Percentiles rank a stretch among this genome's conserved stretches.
phyloP scores from a whole-genome alignment of 2,888 invertebrate genomes.

The Latrodectus hesperus region DNA sequence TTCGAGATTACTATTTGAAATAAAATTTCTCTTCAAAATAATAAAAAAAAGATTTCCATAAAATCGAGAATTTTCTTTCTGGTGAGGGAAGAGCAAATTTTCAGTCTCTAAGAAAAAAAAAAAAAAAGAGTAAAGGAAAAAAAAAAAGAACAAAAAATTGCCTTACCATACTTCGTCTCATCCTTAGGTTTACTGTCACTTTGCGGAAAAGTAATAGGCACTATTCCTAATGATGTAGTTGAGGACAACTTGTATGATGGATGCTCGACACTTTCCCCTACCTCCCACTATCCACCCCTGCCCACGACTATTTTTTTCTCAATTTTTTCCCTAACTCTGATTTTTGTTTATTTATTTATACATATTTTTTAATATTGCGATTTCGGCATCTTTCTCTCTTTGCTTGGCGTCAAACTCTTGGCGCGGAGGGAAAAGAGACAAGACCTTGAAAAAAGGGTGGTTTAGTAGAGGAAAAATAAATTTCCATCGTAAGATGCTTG shows the following conservation, averaged over 20 bases:
- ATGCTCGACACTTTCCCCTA: conserved; percentile 41
- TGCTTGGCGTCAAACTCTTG: conserved; percentile 50
- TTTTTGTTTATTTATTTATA: conserved; percentile 2
- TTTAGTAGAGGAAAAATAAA: conserved; percentile 1
- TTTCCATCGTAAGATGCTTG: conserved; percentile 28
- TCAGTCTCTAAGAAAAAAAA: neutral
- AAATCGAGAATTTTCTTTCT: too few species aligned
- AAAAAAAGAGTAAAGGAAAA: neutral
- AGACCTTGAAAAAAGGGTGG: conserved; percentile 53
- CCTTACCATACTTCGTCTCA: too few species aligned
- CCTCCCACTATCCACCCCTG: neutral
- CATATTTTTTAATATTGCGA: neutral
- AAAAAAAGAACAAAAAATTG: neutral
- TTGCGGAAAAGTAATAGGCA: conserved; percentile 56
- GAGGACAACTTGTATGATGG: conserved; percentile 65
- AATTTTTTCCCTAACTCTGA: conserved; percentile 2
- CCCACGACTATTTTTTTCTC: conserved; percentile 19
- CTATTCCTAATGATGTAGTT: conserved; percentile 65
- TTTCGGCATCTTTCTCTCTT: neutral
- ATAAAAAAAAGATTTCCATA: too few species aligned
- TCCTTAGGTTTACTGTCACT: conserved; percentile 57
- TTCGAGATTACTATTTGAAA: too few species aligned
- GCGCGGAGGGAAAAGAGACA: conserved; percentile 5
- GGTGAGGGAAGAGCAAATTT: too few species aligned
- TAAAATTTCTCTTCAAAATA: too few species aligned